Conservation (phyloP, 2,113 vertebrate genomes). For the western clawed frog (Xenopus tropicalis) region DNA sequence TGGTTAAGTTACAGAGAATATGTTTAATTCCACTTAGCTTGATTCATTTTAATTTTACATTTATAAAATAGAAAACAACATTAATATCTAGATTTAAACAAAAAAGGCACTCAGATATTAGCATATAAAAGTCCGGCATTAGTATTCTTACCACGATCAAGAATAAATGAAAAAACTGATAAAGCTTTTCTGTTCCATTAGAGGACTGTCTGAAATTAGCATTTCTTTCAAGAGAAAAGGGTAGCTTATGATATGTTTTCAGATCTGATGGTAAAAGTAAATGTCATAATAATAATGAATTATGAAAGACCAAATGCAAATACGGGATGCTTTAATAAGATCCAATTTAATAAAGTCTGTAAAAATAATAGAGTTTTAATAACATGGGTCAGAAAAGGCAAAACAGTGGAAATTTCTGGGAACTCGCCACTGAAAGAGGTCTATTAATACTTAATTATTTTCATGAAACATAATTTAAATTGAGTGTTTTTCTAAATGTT, state of each 20-base stretch:
- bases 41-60: too few species aligned
- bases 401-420: conserved; percentile 77
- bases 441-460: conserved; percentile 86
- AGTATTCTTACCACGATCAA: conserved; percentile 95
- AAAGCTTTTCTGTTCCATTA: conserved; percentile 99
- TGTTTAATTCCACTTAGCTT: too few species aligned
- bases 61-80: not conserved
- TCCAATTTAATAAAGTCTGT: conserved; percentile 99
- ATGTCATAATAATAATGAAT: conserved; percentile 99
- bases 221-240: conserved; percentile 99
- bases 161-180: conserved; percentile 97
- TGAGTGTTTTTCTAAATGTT: conserved; percentile 61
- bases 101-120: conserved; percentile 74
- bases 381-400: conserved; percentile 83
- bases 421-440: conserved; percentile 74
- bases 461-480: conserved; percentile 83
- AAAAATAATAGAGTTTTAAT: conserved; percentile 91
- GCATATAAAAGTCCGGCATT: conserved; percentile 87
- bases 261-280: conserved; percentile 96
- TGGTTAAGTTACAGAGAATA: too few species aligned
- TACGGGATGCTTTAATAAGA: conserved; percentile 98
- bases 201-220: conserved; percentile 99
- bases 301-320: conserved; percentile 99
- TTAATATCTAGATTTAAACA: conserved; percentile 32
- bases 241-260: conserved; percentile 95